Evolutionary conservation across 2,113 vertebrate genomes (phyloP), one percentile per base, ranked within the genome.

Genomic region (Menura novaehollandiae): DNA sequence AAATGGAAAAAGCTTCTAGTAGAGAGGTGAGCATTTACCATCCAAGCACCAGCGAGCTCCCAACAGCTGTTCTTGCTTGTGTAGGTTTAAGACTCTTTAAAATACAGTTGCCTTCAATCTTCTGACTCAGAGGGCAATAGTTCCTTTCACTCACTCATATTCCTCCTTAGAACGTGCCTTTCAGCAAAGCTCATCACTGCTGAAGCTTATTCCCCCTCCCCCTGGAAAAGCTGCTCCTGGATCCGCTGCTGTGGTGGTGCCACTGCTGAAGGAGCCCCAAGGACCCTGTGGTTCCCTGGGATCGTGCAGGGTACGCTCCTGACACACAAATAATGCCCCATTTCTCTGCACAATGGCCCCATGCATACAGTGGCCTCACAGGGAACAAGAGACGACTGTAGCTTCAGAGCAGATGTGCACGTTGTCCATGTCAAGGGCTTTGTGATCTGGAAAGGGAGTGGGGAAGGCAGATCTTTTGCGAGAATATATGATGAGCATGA

Each of bases 371-470:
- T 43, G 59, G 59, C 28, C 39, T 87, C 58, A 15, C 73, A 91
- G 69, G 51, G 77, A 89, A 93, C 85, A 94, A 94, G 35, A 94
- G 92, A 85, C 2, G 35, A 91, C 81, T 81, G 84, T 81, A 46
- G 60, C 60, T 82, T 68, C 52, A 64, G 90, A 94, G 77, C 85
- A 96, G 85, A 90, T 95, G 64, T 83, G 58, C 24, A 11, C 3
- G 44, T 16, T 85, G 58, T 52, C 87, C 80, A 30, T 71, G 60
- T 44, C 43, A 41, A 62, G 68, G 72, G n/a, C 19, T 93, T 84
- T 81, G 68, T 27, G 1, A 85, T 71, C 37, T 67, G 68, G 37
- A 47, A 35, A 73, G 23, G 10, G 35, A 88, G 28, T 9, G 39
- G 13, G 28, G 47, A 46, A 86, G 43, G 46, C 35, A 95, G 73